These are phyloP conservation scores for Montipora sp. DNA, from an alignment of 64 coral and sea anemone genomes.

Conservation along the genomic window DNA sequence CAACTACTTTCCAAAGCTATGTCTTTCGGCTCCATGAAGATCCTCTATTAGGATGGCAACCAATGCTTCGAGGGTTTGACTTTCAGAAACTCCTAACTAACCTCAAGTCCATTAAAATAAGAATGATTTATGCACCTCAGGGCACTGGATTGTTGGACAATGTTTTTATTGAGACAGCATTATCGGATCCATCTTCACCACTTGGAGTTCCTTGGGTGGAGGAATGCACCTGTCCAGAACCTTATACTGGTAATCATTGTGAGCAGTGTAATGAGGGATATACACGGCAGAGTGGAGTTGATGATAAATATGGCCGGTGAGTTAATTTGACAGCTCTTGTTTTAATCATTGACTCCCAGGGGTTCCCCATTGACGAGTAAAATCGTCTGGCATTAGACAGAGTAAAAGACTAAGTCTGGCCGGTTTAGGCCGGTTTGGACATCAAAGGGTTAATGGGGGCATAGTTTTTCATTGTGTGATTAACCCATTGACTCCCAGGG, in stretches of 20 bases:
- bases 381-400: too few relatives aligned
- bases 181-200: slow-evolving; percentile 63
- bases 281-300: slow-evolving; percentile 51
- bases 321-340: not conserved
- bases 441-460: too few relatives aligned
- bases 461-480: too few relatives aligned
- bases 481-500: too few relatives aligned
- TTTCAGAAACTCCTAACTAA: slow-evolving; percentile 85
- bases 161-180: slow-evolving; percentile 88
- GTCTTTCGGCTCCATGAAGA: slow-evolving; percentile 90
- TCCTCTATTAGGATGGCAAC: slow-evolving; percentile 87
- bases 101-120: slow-evolving; percentile 80
- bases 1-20: slow-evolving; percentile 83
- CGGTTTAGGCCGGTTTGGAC: too few relatives aligned
- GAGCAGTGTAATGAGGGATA: slow-evolving; percentile 80
- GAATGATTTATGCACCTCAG: slow-evolving; percentile 92
- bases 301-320: slow-evolving; percentile 83
- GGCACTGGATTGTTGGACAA: slow-evolving; percentile 93
- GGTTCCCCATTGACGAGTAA: not conserved
- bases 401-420: too few relatives aligned
- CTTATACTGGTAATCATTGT: slow-evolving; percentile 75
- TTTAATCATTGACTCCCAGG: not conserved
- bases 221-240: slow-evolving; percentile 85
- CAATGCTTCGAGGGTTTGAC: slow-evolving; percentile 76
- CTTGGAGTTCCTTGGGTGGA: slow-evolving; percentile 89